Conservation (phyloP, 2,113 vertebrate species). For the Embiotoca jacksoni region DNA sequence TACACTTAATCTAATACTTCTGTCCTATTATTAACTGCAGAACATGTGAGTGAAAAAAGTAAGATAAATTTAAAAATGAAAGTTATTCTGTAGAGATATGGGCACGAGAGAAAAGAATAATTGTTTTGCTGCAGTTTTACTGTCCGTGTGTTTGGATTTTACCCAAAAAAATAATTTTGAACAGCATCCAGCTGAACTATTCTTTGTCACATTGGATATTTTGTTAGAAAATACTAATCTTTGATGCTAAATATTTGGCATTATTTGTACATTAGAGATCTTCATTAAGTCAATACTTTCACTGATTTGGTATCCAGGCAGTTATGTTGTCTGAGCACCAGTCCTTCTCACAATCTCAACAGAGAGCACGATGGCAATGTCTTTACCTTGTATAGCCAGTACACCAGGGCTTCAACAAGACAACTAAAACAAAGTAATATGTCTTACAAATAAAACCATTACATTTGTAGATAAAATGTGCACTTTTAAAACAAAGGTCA, state of each 20-base stretch:
- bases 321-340: slow-evolving; percentile 1
- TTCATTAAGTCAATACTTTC: slow-evolving; percentile 21
- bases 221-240: slow-evolving; percentile 32
- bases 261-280: slow-evolving; percentile 20
- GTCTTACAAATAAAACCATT: slow-evolving; percentile 47
- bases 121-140: slow-evolving; percentile 21
- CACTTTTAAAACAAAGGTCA: slow-evolving; percentile 41
- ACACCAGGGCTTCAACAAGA: slow-evolving; percentile 37
- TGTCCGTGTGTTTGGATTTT: slow-evolving; percentile 19
- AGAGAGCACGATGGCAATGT: slow-evolving; percentile 49
- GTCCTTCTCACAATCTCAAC: slow-evolving; percentile 21
- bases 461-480: slow-evolving; percentile 27
- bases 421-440: slow-evolving; percentile 26
- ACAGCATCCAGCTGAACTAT: slow-evolving; percentile 17
- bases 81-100: slow-evolving; percentile 14
- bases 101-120: not conserved
- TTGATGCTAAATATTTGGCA: slow-evolving; percentile 46
- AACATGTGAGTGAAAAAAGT: slow-evolving; percentile 14
- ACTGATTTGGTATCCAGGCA: slow-evolving; percentile 33
- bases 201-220: slow-evolving; percentile 21
- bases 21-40: slow-evolving; percentile 23
- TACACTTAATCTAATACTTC: slow-evolving; percentile 23
- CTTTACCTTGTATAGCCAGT: slow-evolving; percentile 52
- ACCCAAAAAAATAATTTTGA: slow-evolving; percentile 36
- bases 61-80: slow-evolving; percentile 26